A percentile compares a stretch with the other conserved stretches of the same genome.
Conservation (phyloP, 1,140 invertebrate genomes). For the Drosophila guanche region DNA sequence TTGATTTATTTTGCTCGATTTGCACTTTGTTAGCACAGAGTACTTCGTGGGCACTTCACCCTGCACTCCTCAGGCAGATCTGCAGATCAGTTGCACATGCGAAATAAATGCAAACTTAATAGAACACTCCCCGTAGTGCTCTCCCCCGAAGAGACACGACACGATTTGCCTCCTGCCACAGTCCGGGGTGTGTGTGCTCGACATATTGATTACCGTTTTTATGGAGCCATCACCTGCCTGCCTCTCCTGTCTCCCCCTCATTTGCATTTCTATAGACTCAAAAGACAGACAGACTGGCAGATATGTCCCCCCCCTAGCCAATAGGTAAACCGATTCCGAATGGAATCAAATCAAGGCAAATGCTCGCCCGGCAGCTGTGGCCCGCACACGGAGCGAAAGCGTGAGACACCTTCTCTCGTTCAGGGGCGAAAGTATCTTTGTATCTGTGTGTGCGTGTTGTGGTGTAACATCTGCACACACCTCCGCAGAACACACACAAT, state of each 20-base stretch:
- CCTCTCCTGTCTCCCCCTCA: constrained; percentile 47
- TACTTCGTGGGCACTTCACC: not conserved
- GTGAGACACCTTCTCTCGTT: constrained; percentile 43
- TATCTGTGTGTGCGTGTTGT: constrained; percentile 13
- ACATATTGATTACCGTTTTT: constrained; percentile 68
- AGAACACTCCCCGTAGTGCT: not conserved
- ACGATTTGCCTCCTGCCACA: not conserved
- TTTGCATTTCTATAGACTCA: constrained; percentile 67
- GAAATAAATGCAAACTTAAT: constrained; percentile 50
- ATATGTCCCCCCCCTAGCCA: constrained; percentile 6
- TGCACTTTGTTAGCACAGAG: constrained; percentile 66
- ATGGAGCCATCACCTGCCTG: constrained; percentile 73
- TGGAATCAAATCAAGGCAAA: constrained; percentile 78
- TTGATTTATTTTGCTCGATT: constrained; percentile 65
- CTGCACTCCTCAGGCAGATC: constrained; percentile 16
- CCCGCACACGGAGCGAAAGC: constrained; percentile 12
- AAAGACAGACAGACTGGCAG: not conserved
- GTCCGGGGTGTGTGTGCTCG: not conserved
- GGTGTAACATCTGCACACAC: constrained; percentile 58
- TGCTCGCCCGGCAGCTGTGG: constrained; percentile 55
- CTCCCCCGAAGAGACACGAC: too few relatives aligned
- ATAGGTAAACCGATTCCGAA: constrained; percentile 51
- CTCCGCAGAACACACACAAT: constrained; percentile 56
- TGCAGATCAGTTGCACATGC: not conserved
- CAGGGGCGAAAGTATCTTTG: constrained; percentile 39